Percentiles rank a stretch among this genome's conserved stretches.
Conservation (phyloP, 1,140 invertebrate species). For the Neoseiulus cucumeris region DNA sequence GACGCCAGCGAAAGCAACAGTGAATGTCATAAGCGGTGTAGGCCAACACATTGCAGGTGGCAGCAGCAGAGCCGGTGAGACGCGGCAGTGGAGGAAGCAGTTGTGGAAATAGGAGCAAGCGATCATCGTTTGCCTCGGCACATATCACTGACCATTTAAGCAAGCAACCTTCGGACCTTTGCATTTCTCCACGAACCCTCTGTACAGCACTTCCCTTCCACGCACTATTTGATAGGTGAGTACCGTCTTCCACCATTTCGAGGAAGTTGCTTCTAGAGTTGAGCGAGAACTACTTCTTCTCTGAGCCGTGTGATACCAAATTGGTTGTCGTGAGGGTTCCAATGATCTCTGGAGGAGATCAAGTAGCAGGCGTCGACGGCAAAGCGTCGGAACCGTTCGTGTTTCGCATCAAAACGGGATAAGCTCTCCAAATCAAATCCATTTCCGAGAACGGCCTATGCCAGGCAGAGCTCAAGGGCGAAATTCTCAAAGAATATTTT, state of each 20-base stretch:
- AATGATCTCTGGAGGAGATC: no score
- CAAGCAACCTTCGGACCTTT: conserved; percentile 17
- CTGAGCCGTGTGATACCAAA: no score
- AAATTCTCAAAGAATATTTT: no score
- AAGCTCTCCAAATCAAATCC: no score
- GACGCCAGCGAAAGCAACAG: background rate
- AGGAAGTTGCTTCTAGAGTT: no score
- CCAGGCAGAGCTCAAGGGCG: no score
- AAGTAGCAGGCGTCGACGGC: no score
- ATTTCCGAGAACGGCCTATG: no score
- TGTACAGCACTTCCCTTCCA: conserved; percentile 20
- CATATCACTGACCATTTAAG: conserved; percentile 15
- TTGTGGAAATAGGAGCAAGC: conserved; percentile 13
- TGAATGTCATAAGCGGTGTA: conserved; percentile 8
- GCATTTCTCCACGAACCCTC: conserved; percentile 16
- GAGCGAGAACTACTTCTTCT: no score
- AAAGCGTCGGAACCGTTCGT: no score
- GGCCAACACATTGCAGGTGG: conserved; percentile 10
- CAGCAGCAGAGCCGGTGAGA: background rate
- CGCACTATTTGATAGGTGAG: conserved; percentile 17
- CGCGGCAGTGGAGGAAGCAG: conserved; percentile 12
- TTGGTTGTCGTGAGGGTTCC: no score
- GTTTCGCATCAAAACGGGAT: no score
- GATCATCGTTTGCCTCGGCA: conserved; percentile 11
- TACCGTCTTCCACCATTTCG: background rate